A percentile compares a stretch with the other conserved stretches of the same genome.
phyloP scores from a whole-genome alignment of 1,140 invertebrate species.

The Teleopsis dalmanni region DNA sequence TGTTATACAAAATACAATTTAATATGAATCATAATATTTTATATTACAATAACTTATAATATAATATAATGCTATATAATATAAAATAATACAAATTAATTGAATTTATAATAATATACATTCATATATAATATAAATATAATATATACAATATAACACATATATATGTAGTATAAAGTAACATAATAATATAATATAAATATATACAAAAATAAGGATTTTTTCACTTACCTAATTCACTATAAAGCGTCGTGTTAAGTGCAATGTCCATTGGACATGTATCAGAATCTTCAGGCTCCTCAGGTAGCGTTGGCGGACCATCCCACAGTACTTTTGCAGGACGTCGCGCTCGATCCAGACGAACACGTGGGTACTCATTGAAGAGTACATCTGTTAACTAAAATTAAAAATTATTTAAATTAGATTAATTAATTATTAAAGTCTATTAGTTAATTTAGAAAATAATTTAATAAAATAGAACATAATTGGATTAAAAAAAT shows the following conservation, averaged over 20 bases:
- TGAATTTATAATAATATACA: no score
- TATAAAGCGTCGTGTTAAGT: conserved; percentile 39
- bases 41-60: no score
- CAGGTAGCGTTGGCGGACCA: conserved; percentile 38
- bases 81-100: no score
- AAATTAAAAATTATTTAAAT: background rate
- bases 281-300: conserved; percentile 41
- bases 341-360: conserved; percentile 37
- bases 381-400: conserved; percentile 41
- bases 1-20: no score
- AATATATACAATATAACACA: background rate
- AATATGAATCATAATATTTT: no score
- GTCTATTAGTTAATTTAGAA: background rate
- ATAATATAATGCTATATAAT: no score
- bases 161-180: background rate
- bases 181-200: background rate
- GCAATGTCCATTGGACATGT: conserved; percentile 34
- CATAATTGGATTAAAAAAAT: no score
- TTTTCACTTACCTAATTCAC: conserved; percentile 38
- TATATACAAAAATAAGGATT: background rate
- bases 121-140: no score
- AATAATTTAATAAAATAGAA: background rate
- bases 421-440: background rate
- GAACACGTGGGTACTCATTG: conserved; percentile 39
- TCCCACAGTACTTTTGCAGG: conserved; percentile 38